Conservation (phyloP, 2,888 invertebrate species). For the Pachydiplax longipennis region DNA sequence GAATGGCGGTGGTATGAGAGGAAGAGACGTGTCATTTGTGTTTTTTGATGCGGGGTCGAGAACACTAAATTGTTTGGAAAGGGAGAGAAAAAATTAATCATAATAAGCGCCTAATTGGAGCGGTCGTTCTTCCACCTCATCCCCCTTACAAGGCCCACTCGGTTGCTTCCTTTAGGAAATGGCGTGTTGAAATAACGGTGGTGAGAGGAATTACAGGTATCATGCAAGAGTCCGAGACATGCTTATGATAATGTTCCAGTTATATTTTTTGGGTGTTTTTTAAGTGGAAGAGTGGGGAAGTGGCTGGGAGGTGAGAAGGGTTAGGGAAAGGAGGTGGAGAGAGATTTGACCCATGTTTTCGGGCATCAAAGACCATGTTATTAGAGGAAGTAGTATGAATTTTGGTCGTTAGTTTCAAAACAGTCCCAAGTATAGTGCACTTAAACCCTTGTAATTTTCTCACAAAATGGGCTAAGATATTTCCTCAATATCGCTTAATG, state of each 20-base stretch:
- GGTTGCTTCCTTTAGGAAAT: constrained; percentile 37
- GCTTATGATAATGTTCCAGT: constrained; percentile 39
- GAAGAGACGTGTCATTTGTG: constrained; percentile 30
- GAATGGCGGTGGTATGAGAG: neutral
- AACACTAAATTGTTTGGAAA: constrained; percentile 42
- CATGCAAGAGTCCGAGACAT: constrained; percentile 34
- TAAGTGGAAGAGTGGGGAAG: neutral
- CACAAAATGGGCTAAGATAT: neutral
- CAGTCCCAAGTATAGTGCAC: neutral
- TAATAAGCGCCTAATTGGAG: constrained; percentile 29
- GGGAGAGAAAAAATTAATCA: constrained; percentile 27
- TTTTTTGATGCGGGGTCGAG: constrained; percentile 9
- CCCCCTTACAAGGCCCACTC: neutral
- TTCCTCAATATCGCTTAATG: neutral
- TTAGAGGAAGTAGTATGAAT: constrained; percentile 36
- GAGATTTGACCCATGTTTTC: constrained; percentile 34
- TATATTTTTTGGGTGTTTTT: constrained; percentile 18
- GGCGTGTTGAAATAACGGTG: constrained; percentile 41
- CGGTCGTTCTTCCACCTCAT: neutral
- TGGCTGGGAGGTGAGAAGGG: neutral
- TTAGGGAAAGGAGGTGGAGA: neutral
- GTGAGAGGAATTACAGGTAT: constrained; percentile 31
- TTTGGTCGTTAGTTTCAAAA: neutral
- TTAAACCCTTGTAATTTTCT: constrained; percentile 1
- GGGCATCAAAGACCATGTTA: constrained; percentile 43